Base-by-base conservation (phyloP, 2,888 invertebrate genomes). In the Elaeidobius kamerunicus region DNA sequence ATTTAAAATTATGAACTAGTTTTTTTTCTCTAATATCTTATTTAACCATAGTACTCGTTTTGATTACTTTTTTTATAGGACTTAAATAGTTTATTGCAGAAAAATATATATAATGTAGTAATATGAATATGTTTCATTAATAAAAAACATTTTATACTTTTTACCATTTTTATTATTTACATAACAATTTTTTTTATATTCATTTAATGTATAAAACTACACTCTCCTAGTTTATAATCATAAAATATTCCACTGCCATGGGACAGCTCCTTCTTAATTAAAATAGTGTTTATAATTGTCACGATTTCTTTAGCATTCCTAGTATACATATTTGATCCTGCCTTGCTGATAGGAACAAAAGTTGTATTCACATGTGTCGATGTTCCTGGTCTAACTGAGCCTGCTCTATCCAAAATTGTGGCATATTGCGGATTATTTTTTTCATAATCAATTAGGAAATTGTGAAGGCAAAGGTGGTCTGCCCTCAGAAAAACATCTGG, bases 401-500 rank as follows among this genome's bases (percentile, higher is more conserved):
- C 27, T 7, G 5, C 27, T 9, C 27, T 27, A 7, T n/a, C n/a
- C n/a, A n/a, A n/a, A n/a, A n/a, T n/a, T n/a, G n/a, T n/a, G n/a
- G n/a, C n/a, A n/a, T n/a, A n/a, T n/a, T n/a, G n/a, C n/a, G n/a
- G n/a, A n/a, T n/a, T n/a, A n/a, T n/a, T n/a, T n/a, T n/a, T 23
- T 4, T 23, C 23, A 23, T 23, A 9, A 4, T 23, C 9, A 23
- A 23, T 23, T 9, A 23, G 9, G 9, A 23, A 23, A 9, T 23
- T 23, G 9, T 23, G 23, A 45, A 12, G 45, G 45, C 36, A 35
- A 45, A 14, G 36, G 45, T 23, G 34, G 36, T 36, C 45, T 45
- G 6, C 45, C 45, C 15, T 45, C 45, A 36, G 36, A 45, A 11
- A 45, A 18, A 30, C 9, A 18, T 23, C 7, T 18, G 17, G 36